Percentiles rank a stretch among this genome's conserved stretches.
Evolutionary conservation across 1,140 invertebrate species (phyloP).

Genomic region (Oreohelix idahoensis): DNA sequence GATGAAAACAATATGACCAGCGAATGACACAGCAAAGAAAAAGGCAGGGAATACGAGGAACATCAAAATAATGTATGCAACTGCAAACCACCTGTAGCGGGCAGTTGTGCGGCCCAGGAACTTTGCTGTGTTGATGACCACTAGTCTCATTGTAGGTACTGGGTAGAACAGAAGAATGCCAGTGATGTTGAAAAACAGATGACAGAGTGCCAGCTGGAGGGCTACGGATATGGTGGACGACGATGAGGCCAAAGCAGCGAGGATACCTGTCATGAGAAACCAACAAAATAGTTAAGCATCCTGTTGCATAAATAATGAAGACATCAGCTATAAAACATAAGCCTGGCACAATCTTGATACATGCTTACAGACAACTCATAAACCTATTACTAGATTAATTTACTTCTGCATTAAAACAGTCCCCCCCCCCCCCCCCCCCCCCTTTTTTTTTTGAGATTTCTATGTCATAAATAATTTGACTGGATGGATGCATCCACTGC

Average conservation of each 20-base stretch:
- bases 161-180: conserved; percentile 79
- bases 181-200: conserved; percentile 78
- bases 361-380: too few relatives aligned
- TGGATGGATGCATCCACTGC: too few relatives aligned
- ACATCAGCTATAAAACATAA: too few relatives aligned
- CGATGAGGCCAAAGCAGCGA: conserved; percentile 75
- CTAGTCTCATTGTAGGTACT: conserved; percentile 75
- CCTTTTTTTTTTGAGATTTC: too few relatives aligned
- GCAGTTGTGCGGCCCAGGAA: conserved; percentile 75
- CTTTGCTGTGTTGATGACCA: conserved; percentile 76
- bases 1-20: conserved; percentile 57
- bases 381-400: too few relatives aligned
- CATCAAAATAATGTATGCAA: conserved; percentile 75
- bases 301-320: too few relatives aligned
- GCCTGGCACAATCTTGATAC: too few relatives aligned
- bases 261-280: conserved; percentile 71
- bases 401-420: too few relatives aligned
- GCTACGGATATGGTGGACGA: conserved; percentile 69
- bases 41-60: conserved; percentile 76
- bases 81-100: conserved; percentile 77
- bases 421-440: too few relatives aligned
- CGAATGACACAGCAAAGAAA: conserved; percentile 72
- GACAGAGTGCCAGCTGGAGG: conserved; percentile 78
- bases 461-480: too few relatives aligned
- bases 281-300: too few relatives aligned